These are phyloP conservation scores for Apamea sordens DNA, from an alignment of 2,888 invertebrate species.

Conservation along the genomic window DNA sequence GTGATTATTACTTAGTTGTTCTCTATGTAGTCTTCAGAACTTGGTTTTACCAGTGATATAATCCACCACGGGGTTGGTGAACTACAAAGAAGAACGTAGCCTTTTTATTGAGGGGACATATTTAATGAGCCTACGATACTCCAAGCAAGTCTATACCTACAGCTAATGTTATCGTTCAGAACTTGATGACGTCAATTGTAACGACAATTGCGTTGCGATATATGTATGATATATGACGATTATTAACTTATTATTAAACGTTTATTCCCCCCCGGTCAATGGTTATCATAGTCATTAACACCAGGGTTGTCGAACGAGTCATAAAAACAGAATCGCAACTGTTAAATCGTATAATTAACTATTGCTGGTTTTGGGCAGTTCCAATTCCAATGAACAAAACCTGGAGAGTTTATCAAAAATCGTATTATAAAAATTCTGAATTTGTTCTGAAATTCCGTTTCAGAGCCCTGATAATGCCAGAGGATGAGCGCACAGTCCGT, in stretches of 20 bases:
- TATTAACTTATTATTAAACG: constrained; percentile 53
- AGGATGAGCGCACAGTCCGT: constrained; percentile 95
- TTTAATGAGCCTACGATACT: constrained; percentile 19
- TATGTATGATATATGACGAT: constrained; percentile 45
- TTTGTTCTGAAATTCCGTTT: constrained; percentile 44
- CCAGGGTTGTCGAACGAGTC: constrained; percentile 36
- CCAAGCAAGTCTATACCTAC: constrained; percentile 21
- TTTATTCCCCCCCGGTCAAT: constrained; percentile 49
- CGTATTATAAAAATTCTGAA: background rate
- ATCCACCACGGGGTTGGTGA: background rate
- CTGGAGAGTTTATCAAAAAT: background rate
- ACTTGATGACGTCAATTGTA: constrained; percentile 59
- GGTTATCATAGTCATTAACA: constrained; percentile 48
- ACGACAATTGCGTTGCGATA: constrained; percentile 27
- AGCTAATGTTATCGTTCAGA: constrained; percentile 39
- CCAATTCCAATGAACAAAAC: constrained; percentile 7
- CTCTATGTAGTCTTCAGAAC: background rate
- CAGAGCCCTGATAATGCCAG: constrained; percentile 96
- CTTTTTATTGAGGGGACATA: constrained; percentile 1
- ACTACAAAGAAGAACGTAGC: background rate
- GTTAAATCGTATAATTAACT: background rate
- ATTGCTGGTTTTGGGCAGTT: constrained; percentile 6
- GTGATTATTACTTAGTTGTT: constrained; percentile 72
- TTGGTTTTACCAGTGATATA: constrained; percentile 4
- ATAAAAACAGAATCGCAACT: constrained; percentile 31